Base-by-base conservation (phyloP, 2,888 invertebrate species). In the Aplocera efformata region DNA sequence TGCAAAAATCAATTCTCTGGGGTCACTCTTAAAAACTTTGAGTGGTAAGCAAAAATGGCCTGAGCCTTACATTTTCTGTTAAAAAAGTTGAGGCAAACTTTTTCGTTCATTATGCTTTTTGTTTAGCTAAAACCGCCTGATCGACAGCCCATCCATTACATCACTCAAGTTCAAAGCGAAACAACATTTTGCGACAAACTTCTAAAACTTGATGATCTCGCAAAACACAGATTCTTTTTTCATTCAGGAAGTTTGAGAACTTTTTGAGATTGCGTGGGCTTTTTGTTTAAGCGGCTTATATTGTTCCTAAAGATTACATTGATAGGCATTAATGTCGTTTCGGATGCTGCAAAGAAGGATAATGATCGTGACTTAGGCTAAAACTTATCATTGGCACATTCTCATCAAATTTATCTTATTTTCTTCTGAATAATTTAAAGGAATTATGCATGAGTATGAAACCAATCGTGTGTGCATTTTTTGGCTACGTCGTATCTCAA, bases 71-170 rank as follows among this genome's bases (percentile, higher is more conserved):
- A n/a, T n/a, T n/a, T n/a, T n/a, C 13, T 17, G 13, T 17, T 17
- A 17, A 3, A 5, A 17, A 17, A 17, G n/a, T 5, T 17, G 13
- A 17, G 3, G 3, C 3, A 17, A 17, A 17, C 13, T 17, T 17
- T 17, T 17, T 2, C 5, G 13, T 5, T 17, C 3, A 5, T 2
- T 17, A 17, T 5, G 13, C 2, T 17, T 17, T 17, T 61, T 66
- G 60, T 61, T 61, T 56, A 54, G 49, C 56, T 54, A 53, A 60
- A 65, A 45, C 44, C 50, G 42, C 21, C 44, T 62, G 60, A 64
- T 66, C 60, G 68, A 63, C 63, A 55, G 52, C 35, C 36, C 59
- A 64, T 65, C 62, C 56, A 67, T 67, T 63, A 58, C 33, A 13
- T 25, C 28, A 41, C 41, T 34, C 41, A 20, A 30, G 26, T 20